Base-by-base conservation (phyloP, 2,888 invertebrate species). In the Abrostola triplasia region DNA sequence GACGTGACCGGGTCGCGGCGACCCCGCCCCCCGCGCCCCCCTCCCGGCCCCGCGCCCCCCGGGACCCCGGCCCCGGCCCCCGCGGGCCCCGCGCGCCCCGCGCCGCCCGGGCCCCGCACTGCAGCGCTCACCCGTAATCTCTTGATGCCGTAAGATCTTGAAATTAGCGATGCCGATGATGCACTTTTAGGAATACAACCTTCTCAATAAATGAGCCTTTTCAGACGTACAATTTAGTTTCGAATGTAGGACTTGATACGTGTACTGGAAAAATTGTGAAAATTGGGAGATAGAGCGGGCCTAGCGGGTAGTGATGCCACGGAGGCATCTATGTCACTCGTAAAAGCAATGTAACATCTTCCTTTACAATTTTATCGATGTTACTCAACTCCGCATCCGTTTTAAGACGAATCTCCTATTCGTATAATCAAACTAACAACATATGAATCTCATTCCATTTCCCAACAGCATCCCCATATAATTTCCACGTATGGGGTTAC, bases 71-170 rank as follows among this genome's bases (percentile, higher is more conserved):
- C 36, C 71, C 52, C 57, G 24, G 72, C 37, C 2, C 13, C 69
- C 77, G 67, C 63, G 35, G 57, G 36, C 61, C 66, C 64, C 70
- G 55, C 76, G 47, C 61, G 53, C 62, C 63, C 67, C 70, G 70
- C 74, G 41, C 55, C 80, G 71, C 83, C 84, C 83, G 78, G 77
- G 77, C 83, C 90, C 91, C 89, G 91, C 91, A 91, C 90, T 91
- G 91, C 92, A 91, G 91, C 91, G 84, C 79, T 73, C 73, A 79
- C 84, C 80, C 86, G 85, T 88, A 89, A 90, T 88, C 90, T 90
- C 88, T 82, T 89, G 91, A 92, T 92, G 91, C 92, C 91, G 92
- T 92, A 91, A 93, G 87, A 90, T 91, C 88, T 90, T 89, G 80
- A 86, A 91, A 92, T 92, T 90, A 91, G 88, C 88, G 85, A 83